A percentile compares a stretch with the other conserved stretches of the same genome.
phyloP scores from a whole-genome alignment of 2,888 invertebrate genomes.

The Ichneumoninae sp. region DNA sequence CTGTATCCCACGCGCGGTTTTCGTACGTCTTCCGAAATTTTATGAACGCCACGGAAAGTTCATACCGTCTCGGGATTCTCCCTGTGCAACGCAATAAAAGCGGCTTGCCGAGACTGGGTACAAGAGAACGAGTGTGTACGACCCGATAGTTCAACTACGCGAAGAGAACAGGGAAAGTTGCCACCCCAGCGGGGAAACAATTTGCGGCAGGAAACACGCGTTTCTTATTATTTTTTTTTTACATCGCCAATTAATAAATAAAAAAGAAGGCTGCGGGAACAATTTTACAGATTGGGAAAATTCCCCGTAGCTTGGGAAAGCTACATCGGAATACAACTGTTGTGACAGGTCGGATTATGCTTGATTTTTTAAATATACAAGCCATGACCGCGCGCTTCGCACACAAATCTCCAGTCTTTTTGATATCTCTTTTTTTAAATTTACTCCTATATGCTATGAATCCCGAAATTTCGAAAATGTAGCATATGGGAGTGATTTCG shows the following conservation, averaged over 20 bases:
- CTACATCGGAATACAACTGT: not conserved
- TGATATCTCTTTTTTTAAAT: too few species aligned
- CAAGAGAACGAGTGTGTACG: not conserved
- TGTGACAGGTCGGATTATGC: too few species aligned
- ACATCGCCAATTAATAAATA: not conserved
- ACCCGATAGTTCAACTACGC: not conserved
- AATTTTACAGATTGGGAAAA: not conserved
- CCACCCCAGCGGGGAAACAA: too few species aligned
- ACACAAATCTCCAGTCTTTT: too few species aligned
- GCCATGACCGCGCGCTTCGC: too few species aligned
- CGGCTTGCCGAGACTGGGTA: not conserved
- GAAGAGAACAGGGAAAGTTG: not conserved
- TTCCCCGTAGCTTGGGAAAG: not conserved
- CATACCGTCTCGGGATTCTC: not conserved
- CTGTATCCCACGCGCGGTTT: conserved; percentile 18
- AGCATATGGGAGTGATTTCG: too few species aligned
- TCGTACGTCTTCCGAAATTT: conserved; percentile 49
- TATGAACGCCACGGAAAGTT: conserved; percentile 17
- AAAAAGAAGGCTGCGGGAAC: not conserved
- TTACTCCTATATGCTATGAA: too few species aligned
- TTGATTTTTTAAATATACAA: too few species aligned
- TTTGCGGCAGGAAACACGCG: too few species aligned
- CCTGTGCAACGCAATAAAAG: not conserved
- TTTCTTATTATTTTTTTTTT: not conserved
- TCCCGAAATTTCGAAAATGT: too few species aligned